A percentile compares a stretch with the other conserved stretches of the same genome.
Evolutionary conservation across 2,888 invertebrate species (phyloP).

Genomic region (Ophioninae sp.): DNA sequence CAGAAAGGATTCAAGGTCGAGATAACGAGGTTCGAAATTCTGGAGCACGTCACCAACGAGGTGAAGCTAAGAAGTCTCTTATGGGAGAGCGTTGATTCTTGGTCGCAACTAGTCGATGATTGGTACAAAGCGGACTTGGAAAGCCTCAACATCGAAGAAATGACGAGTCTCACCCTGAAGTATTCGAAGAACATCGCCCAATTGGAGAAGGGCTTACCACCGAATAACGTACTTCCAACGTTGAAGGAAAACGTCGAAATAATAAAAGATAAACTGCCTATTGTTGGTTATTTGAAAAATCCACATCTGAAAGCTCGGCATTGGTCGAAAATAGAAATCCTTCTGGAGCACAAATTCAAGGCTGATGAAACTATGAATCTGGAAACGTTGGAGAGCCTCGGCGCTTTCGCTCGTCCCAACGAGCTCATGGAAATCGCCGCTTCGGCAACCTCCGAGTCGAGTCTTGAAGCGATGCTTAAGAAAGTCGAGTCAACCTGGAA

Average conservation of each 20-base stretch:
- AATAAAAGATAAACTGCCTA: constrained; percentile 91
- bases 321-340: constrained; percentile 91
- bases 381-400: constrained; percentile 86
- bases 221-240: constrained; percentile 89
- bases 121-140: constrained; percentile 87
- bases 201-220: constrained; percentile 92
- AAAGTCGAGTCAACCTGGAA: constrained; percentile 94
- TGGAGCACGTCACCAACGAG: constrained; percentile 91
- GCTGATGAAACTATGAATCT: constrained; percentile 87
- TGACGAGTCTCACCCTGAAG: constrained; percentile 85
- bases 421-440: constrained; percentile 92
- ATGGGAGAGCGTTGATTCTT: constrained; percentile 90
- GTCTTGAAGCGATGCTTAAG: constrained; percentile 89
- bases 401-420: constrained; percentile 88
- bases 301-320: constrained; percentile 90
- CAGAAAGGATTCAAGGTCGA: constrained; percentile 94
- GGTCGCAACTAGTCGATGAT: constrained; percentile 85
- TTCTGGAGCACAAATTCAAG: constrained; percentile 88
- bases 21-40: constrained; percentile 90
- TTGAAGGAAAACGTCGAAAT: constrained; percentile 90
- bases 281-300: constrained; percentile 91
- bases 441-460: constrained; percentile 94
- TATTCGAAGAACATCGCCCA: constrained; percentile 88
- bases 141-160: constrained; percentile 88
- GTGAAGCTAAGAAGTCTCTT: constrained; percentile 90